Conservation (phyloP, 1,140 invertebrate species). For the Drosophila dunni region DNA sequence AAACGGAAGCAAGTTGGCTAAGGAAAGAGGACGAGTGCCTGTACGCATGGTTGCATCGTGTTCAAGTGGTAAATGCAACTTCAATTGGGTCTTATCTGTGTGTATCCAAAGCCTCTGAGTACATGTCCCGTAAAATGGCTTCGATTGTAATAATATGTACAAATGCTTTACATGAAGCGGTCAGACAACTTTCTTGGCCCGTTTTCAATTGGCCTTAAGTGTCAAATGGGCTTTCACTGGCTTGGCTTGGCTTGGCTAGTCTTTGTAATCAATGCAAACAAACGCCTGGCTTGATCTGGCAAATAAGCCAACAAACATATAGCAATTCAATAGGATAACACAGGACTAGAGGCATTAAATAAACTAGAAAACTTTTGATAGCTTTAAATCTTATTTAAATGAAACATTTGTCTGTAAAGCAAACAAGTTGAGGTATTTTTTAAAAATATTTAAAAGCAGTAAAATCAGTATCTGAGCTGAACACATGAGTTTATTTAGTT, state of each 20-base stretch:
- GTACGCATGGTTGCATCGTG: not conserved
- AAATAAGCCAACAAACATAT: constrained; percentile 12
- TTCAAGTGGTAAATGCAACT: constrained; percentile 47
- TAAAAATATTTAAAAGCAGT: too few relatives aligned
- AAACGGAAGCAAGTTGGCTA: too few relatives aligned
- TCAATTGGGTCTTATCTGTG: constrained; percentile 48
- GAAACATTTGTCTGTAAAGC: too few relatives aligned
- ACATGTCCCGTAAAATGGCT: constrained; percentile 36
- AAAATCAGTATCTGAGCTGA: too few relatives aligned
- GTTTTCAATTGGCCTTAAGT: constrained; percentile 29
- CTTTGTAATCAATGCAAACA: constrained; percentile 34
- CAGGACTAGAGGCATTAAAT: too few relatives aligned
- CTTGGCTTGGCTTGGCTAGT: not conserved
- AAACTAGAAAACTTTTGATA: too few relatives aligned
- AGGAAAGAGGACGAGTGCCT: not conserved
- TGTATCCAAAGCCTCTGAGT: constrained; percentile 23
- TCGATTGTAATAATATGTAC: constrained; percentile 46
- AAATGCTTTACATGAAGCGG: constrained; percentile 41
- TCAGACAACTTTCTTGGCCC: constrained; percentile 16
- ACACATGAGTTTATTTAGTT: too few relatives aligned
- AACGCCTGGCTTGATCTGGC: constrained; percentile 22
- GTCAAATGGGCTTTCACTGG: constrained; percentile 29
- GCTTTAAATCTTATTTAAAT: too few relatives aligned
- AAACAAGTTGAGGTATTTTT: too few relatives aligned
- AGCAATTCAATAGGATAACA: too few relatives aligned